Percentiles rank a stretch among this genome's conserved stretches.
phyloP scores from a whole-genome alignment of 2,888 invertebrate genomes.

The Tineola bisselliella region DNA sequence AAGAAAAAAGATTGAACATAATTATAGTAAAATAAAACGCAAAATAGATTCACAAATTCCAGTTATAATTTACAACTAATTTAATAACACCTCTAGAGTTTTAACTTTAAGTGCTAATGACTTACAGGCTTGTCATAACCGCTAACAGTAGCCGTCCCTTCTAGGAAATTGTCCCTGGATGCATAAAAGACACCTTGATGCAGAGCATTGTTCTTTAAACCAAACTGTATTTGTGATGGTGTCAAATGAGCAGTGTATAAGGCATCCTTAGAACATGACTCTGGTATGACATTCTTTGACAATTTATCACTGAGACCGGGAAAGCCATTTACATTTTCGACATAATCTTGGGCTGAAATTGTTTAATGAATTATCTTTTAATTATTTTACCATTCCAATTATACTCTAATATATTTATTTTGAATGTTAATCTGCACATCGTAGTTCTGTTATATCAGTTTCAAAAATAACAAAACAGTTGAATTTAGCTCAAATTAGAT shows the following conservation, averaged over 20 bases:
- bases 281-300: conserved; percentile 72
- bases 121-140: conserved; percentile 81
- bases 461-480: too few species aligned
- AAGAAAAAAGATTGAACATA: too few species aligned
- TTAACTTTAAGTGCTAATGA: conserved; percentile 18
- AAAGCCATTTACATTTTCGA: conserved; percentile 74
- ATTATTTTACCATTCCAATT: too few species aligned
- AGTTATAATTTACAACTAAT: too few species aligned
- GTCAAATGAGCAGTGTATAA: conserved; percentile 88
- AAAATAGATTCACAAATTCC: too few species aligned
- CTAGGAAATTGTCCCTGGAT: conserved; percentile 92
- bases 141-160: conserved; percentile 86
- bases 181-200: conserved; percentile 86
- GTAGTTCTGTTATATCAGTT: too few species aligned
- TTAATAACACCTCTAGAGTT: too few species aligned
- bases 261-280: conserved; percentile 70
- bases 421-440: too few species aligned
- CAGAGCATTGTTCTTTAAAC: conserved; percentile 79
- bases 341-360: conserved; percentile 76
- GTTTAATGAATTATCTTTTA: background rate
- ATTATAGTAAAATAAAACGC: too few species aligned
- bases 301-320: conserved; percentile 84
- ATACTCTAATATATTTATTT: background rate
- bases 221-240: conserved; percentile 78
- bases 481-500: too few species aligned